phyloP scores from a whole-genome alignment of 2,797 vertebrate genomes.

The Enteromius mattozi region DNA sequence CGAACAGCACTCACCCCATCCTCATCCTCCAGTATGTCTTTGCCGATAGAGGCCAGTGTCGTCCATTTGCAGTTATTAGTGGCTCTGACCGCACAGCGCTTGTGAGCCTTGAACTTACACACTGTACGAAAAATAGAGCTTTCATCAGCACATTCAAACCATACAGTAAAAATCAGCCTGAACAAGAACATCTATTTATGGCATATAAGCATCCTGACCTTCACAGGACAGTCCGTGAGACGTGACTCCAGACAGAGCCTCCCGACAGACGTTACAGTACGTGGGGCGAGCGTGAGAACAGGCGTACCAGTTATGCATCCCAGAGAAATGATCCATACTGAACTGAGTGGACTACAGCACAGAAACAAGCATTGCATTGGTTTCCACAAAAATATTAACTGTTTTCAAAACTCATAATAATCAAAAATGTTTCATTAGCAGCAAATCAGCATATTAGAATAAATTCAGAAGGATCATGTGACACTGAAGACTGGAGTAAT shows the following conservation, averaged over 20 bases:
- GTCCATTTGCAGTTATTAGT: conserved; percentile 99
- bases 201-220: conserved; percentile 74
- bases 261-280: conserved; percentile 94
- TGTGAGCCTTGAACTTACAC: conserved; percentile 97
- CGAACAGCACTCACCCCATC: conserved; percentile 84
- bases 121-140: conserved; percentile 58
- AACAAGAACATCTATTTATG: background rate
- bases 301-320: conserved; percentile 97
- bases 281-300: conserved; percentile 96
- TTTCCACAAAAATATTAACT: too few species aligned
- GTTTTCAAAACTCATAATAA: background rate
- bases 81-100: conserved; percentile 92
- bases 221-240: conserved; percentile 95
- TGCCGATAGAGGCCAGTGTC: conserved; percentile 92
- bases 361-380: background rate
- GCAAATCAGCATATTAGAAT: background rate
- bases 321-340: conserved; percentile 98
- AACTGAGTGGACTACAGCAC: conserved; percentile 89
- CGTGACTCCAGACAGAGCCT: conserved; percentile 92
- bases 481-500: background rate
- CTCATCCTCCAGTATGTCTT: conserved; percentile 96
- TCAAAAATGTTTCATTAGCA: background rate
- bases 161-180: background rate
- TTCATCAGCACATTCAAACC: background rate
- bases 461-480: background rate